Conservation (phyloP, 2,797 vertebrate species). For the Iguana delicatissima region DNA sequence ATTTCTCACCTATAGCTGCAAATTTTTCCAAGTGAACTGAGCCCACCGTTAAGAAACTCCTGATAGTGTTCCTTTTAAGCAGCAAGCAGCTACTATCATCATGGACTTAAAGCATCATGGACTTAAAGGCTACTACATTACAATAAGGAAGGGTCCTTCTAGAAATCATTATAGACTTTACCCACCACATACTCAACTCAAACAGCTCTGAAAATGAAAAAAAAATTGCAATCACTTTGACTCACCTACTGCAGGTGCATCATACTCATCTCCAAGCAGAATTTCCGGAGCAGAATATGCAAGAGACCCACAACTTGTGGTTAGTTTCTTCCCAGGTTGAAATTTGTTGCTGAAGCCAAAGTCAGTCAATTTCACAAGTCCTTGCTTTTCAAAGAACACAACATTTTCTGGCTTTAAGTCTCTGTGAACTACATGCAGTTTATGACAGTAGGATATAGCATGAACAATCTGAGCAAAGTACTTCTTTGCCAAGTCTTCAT, state of each 20-base stretch:
- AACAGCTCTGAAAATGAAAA: constrained; percentile 9
- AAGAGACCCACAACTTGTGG: constrained; percentile 96
- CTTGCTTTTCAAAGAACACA: constrained; percentile 98
- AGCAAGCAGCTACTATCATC: not conserved
- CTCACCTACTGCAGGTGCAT: constrained; percentile 97
- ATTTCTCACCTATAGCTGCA: not conserved
- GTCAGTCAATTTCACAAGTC: constrained; percentile 97
- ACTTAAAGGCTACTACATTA: not conserved
- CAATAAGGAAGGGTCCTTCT: too few species aligned
- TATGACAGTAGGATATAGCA: constrained; percentile 98
- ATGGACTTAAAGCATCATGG: not conserved
- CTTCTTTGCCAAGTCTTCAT: constrained; percentile 95
- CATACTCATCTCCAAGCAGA: constrained; percentile 96
- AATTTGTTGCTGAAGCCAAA: constrained; percentile 99
- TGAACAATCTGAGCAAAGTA: constrained; percentile 99
- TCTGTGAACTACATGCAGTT: constrained; percentile 96
- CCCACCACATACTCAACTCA: constrained; percentile 6
- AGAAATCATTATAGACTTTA: not conserved
- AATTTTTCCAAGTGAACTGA: not conserved
- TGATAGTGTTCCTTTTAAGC: not conserved
- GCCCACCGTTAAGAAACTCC: not conserved
- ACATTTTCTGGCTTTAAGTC: constrained; percentile 99
- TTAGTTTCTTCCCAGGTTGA: constrained; percentile 97
- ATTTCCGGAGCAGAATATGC: constrained; percentile 98
- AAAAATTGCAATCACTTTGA: constrained; percentile 38